Base-by-base conservation (phyloP, 2,113 vertebrate genomes). In the Rhizomys pruinosus region DNA sequence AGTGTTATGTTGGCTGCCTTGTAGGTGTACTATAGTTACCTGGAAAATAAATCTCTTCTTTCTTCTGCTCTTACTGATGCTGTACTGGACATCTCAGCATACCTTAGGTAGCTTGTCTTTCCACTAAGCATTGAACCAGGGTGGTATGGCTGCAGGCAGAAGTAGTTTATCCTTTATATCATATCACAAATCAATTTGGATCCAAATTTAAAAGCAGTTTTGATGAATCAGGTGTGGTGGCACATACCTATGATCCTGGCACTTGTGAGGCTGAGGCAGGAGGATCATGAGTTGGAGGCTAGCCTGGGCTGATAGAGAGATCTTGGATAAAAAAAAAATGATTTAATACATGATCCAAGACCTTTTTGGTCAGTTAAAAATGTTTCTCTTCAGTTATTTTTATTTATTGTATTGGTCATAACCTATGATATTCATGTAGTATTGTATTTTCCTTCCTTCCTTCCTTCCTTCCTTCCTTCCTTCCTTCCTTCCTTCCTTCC, bases 41-140 rank as follows among this genome's bases (percentile, higher is more conserved):
- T 20, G 61, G 39, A 94, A 91, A 82, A 86, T 85, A 47, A 69
- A 44, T 72, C 63, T 76, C 81, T 89, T 77, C 12, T 63, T 74
- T 34, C 57, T 87, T 19, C 82, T 32, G 47, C 59, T 59, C 20
- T 91, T 57, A 47, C 37, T 27, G 17, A 22, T 44, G 34, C 29
- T 47, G 19, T 47, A 47, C 3, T 22, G 20, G 19, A 52, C 47
- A 52, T 32, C 42, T 84, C 16, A 68, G 10, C 19, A 7, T 23
- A 32, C 17, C n/a, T 52, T 52, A 52, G 47, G 47, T 52, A 52
- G 47, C 47, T 52, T 52, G 47, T 52, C 47, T 11, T 22, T 37
- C 78, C 37, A 63, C 59, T 59, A 32, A 32, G 59, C 16, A 11
- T 25, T 77, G 29, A 63, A 29, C 79, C 59, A 81, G 79, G 25